phyloP scores from a whole-genome alignment of 2,888 invertebrate species.

The Hartigia nigra region DNA sequence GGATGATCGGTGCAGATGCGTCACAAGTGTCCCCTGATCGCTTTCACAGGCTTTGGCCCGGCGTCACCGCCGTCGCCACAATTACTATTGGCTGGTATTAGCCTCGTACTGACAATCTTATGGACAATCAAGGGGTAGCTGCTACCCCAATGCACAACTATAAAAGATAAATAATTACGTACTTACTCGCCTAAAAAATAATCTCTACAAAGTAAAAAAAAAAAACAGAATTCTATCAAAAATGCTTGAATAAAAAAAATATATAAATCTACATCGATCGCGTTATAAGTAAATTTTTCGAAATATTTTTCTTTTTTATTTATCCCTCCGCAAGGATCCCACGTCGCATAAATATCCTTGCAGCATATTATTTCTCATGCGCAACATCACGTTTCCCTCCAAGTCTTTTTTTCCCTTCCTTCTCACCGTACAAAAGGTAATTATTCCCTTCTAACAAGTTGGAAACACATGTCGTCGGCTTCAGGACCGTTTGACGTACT shows the following conservation, averaged over 20 bases:
- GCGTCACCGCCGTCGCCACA: slow-evolving; percentile 42
- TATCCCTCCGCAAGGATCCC: neutral
- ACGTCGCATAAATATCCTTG: neutral
- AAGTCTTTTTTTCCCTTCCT: neutral
- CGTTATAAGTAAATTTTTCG: no score
- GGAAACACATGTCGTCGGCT: slow-evolving; percentile 60
- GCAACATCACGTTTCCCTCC: neutral
- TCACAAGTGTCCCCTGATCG: slow-evolving; percentile 46
- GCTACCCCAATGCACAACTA: neutral
- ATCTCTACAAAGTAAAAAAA: no score
- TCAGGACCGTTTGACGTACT: slow-evolving; percentile 46
- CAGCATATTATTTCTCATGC: neutral
- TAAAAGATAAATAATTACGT: neutral
- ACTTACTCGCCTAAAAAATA: no score
- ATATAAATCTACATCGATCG: no score
- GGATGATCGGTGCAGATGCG: slow-evolving; percentile 58
- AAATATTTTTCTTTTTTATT: neutral
- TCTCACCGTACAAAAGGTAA: slow-evolving; percentile 40
- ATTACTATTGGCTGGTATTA: slow-evolving; percentile 36
- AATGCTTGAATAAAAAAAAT: no score
- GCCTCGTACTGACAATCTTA: neutral
- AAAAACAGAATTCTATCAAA: no score
- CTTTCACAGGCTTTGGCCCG: slow-evolving; percentile 34
- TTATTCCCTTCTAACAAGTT: slow-evolving; percentile 49
- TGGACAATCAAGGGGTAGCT: neutral